phyloP scores from a whole-genome alignment of 1,140 invertebrate genomes.

The Heliconius hewitsoni region DNA sequence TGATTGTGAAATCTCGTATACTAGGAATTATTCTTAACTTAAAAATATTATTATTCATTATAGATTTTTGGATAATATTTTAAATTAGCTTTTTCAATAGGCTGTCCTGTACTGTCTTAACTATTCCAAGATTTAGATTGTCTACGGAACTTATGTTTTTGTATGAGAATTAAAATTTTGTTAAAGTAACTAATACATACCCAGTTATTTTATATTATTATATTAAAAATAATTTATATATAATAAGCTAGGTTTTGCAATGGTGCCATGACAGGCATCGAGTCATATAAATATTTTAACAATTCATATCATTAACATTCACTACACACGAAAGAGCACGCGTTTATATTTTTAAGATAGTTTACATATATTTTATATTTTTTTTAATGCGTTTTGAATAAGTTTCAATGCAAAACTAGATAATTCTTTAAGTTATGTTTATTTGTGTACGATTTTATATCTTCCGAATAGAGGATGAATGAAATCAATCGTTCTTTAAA shows the following conservation, averaged over 20 bases:
- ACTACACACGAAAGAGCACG: conserved; percentile 15
- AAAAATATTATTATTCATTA: not conserved
- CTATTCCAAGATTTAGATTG: not conserved
- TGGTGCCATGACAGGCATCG: conserved; percentile 18
- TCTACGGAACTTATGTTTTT: not conserved
- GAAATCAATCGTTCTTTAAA: not conserved
- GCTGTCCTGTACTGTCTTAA: conserved; percentile 10
- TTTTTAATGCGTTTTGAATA: conserved; percentile 7
- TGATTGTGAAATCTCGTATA: conserved; percentile 66
- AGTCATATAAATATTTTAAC: conserved; percentile 19
- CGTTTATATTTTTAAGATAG: conserved; percentile 15
- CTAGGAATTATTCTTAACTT: conserved; percentile 36
- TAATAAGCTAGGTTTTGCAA: not conserved
- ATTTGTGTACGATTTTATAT: conserved; percentile 19
- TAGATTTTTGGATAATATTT: conserved; percentile 27
- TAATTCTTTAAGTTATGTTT: not conserved
- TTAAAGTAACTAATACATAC: not conserved
- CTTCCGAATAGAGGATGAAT: not conserved
- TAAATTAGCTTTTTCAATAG: conserved; percentile 10
- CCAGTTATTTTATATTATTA: not conserved
- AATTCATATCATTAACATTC: conserved; percentile 11
- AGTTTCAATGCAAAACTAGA: conserved; percentile 1
- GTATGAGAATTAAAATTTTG: not conserved
- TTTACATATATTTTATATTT: conserved; percentile 5
- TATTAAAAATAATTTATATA: not conserved